Conservation (phyloP, 35 echinoderm and acorn worm genomes). For the Heliocidaris tuberculata region DNA sequence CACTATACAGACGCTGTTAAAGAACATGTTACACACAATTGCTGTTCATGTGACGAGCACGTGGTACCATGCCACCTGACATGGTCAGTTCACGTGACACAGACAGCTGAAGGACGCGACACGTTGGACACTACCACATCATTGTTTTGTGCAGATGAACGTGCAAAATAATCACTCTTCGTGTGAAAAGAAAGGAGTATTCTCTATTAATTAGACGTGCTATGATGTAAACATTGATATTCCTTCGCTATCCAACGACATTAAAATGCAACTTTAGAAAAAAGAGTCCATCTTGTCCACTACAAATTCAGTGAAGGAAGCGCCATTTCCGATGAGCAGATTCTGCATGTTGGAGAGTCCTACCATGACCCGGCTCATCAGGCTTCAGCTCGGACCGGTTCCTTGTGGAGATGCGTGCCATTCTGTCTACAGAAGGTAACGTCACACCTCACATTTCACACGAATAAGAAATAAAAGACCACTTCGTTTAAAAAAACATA, state of each 20-base stretch:
- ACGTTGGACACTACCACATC: background rate
- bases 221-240: background rate
- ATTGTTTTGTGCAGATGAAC: slow-evolving; percentile 20
- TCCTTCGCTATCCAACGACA: background rate
- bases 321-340: background rate
- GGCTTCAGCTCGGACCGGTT: background rate
- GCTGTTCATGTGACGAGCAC: slow-evolving; percentile 2
- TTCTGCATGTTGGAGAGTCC: background rate
- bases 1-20: background rate
- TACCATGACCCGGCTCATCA: background rate
- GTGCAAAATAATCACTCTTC: background rate
- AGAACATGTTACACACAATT: background rate
- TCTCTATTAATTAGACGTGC: background rate
- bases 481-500: slow-evolving; percentile 28
- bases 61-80: background rate
- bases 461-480: slow-evolving; percentile 9
- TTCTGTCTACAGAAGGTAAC: slow-evolving; percentile 6
- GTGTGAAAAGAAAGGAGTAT: background rate
- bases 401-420: background rate
- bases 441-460: slow-evolving; percentile 4
- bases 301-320: background rate
- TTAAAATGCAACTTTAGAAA: background rate
- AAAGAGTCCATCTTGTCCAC: background rate
- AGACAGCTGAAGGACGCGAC: background rate
- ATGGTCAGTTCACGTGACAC: background rate